phyloP scores from a whole-genome alignment of 2,888 invertebrate species.

The Drosophila fulvimacula region DNA sequence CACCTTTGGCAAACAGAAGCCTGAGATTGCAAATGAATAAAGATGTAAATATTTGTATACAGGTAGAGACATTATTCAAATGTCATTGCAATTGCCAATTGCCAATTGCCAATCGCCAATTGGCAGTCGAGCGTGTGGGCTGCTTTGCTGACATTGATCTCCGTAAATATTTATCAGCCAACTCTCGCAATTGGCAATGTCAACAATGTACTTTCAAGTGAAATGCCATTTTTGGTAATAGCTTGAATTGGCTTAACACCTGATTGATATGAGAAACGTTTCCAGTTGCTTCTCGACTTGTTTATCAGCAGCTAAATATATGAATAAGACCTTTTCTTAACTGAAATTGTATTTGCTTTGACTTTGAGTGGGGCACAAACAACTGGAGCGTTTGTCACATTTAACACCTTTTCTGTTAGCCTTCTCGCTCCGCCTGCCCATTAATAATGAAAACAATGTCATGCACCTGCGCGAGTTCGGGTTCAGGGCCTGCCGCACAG shows the following conservation, averaged over 20 bases:
- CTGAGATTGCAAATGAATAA: slow-evolving; percentile 11
- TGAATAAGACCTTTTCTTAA: slow-evolving; percentile 23
- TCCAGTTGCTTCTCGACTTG: slow-evolving; percentile 30
- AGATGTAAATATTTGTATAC: slow-evolving; percentile 21
- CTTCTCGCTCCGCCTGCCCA: slow-evolving; percentile 4
- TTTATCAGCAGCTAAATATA: slow-evolving; percentile 36
- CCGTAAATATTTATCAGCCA: slow-evolving; percentile 40
- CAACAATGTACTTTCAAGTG: slow-evolving; percentile 51
- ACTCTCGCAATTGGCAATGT: slow-evolving; percentile 66
- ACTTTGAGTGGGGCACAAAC: slow-evolving; percentile 42
- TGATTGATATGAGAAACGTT: slow-evolving; percentile 39
- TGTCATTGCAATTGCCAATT: slow-evolving; percentile 39
- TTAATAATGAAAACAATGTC: slow-evolving; percentile 35
- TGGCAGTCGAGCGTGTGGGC: slow-evolving; percentile 54
- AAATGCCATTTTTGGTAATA: slow-evolving; percentile 44
- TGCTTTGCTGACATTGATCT: slow-evolving; percentile 67
- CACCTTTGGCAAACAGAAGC: slow-evolving; percentile 59
- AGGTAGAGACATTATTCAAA: slow-evolving; percentile 22
- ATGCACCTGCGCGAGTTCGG: slow-evolving; percentile 57
- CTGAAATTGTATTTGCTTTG: slow-evolving; percentile 57
- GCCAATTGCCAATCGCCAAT: too few relatives aligned
- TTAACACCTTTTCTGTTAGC: slow-evolving; percentile 52
- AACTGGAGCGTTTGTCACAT: slow-evolving; percentile 37
- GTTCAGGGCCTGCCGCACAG: slow-evolving; percentile 61
- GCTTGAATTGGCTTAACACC: slow-evolving; percentile 53